Conservation (phyloP, 2,113 vertebrate genomes). For the Phyllostomus hastatus region DNA sequence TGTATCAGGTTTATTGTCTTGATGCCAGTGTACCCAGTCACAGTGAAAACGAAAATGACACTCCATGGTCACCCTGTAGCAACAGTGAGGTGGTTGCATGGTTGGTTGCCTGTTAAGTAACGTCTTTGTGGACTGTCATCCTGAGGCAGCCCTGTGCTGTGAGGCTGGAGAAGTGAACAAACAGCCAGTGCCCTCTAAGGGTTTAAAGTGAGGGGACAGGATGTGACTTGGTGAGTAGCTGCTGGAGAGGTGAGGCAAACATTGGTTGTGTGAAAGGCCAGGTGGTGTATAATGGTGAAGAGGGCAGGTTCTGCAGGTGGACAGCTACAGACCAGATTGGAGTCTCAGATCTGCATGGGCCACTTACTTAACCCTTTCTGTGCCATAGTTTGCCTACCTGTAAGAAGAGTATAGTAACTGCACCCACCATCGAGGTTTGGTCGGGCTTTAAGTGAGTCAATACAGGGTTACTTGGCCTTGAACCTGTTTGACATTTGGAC, state of each 20-base stretch:
- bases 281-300: background rate
- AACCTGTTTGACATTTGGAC: accelerated
- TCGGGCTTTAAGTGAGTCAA: background rate
- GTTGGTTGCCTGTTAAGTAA: background rate
- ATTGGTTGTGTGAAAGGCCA: background rate
- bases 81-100: background rate
- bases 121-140: background rate
- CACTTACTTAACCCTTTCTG: background rate
- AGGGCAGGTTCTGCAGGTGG: background rate
- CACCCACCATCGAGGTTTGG: background rate
- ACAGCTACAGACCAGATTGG: background rate
- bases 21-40: background rate
- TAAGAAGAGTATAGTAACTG: background rate
- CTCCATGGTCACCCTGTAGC: background rate
- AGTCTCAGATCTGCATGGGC: background rate
- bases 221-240: background rate
- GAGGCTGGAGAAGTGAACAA: background rate
- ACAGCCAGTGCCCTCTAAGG: background rate
- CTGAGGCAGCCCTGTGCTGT: background rate
- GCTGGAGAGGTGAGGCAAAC: background rate
- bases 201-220: background rate
- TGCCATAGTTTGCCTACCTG: background rate
- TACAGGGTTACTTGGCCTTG: too few relatives aligned
- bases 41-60: background rate
- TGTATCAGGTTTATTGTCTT: background rate